Evolutionary conservation across 2,797 vertebrate genomes (phyloP), one percentile per base, ranked within the genome.

Genomic region (Sebastes diploproa): DNA sequence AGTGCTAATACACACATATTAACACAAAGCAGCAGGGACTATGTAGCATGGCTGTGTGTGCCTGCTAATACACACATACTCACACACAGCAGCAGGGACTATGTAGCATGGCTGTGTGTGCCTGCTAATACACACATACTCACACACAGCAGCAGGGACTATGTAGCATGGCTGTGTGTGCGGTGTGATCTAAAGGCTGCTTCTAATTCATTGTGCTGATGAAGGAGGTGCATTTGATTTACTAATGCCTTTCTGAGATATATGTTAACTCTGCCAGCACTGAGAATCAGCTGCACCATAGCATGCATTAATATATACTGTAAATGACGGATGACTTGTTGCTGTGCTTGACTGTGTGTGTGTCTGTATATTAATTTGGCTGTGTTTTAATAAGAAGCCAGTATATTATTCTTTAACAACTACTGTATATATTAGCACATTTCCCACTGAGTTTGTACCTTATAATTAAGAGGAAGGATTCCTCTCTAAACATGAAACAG

Each of bases 201-300:
- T 75, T 84, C 73, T 67, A 73, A 84, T 81, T 79, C 20, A 75
- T 82, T 81, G 61, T 78, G 42, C 76, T 71, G 68, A 76, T 77
- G 54, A 59, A 79, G 27, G n/a, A 62, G 29, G 64, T 55, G 27
- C 54, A 46, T 80, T 69, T 84, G 52, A 86, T 85, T 78, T 56
- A 72, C 78, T 84, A 75, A 87, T 80, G 71, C 32, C 13, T 69
- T 36, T 75, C 18, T 68, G 29, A 79, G 13, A 68, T 58, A 18
- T 61, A 62, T 71, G 36, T 78, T 23, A 30, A 27, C 14, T 50
- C 32, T 62, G 42, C 7, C 42, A 54, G 66, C 58, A 46, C n/a
- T 20, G 11, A 29, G 9, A 27, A 27, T 27, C n/a, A 56, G 10
- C 30, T 52, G 23, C 12, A 32, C 52, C 36, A 3, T 36, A 12